phyloP scores from a whole-genome alignment of 1,140 invertebrate genomes.

The Cherax destructor region DNA sequence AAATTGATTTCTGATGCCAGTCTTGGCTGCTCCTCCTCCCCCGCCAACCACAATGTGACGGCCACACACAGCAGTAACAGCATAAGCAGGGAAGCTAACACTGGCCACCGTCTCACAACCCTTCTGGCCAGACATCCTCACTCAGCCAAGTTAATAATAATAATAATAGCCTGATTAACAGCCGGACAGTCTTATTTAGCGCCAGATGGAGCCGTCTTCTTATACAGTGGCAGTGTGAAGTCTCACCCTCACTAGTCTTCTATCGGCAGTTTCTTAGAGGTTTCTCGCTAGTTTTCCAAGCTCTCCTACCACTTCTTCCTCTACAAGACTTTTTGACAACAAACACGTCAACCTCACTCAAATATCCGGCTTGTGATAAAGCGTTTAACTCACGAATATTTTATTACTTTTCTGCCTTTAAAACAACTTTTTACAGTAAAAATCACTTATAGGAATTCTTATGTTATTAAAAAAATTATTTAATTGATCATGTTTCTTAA shows the following conservation, averaged over 20 bases:
- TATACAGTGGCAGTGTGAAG: no score
- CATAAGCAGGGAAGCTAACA: constrained; percentile 94
- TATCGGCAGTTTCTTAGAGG: no score
- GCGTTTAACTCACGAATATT: neutral
- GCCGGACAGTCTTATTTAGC: neutral
- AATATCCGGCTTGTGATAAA: neutral
- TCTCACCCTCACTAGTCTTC: no score
- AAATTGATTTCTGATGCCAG: constrained; percentile 96
- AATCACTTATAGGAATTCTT: no score
- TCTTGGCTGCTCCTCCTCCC: constrained; percentile 95
- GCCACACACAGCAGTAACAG: constrained; percentile 90
- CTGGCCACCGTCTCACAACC: constrained; percentile 74
- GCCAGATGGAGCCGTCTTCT: neutral
- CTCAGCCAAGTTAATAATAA: neutral
- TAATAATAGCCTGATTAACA: no score
- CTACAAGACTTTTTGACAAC: neutral
- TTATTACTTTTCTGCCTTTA: no score
- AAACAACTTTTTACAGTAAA: no score
- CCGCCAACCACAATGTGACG: constrained; percentile 95
- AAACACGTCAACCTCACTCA: neutral
- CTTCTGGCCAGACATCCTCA: neutral
- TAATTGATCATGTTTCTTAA: no score
- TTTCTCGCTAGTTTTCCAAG: no score
- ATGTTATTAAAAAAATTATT: no score
- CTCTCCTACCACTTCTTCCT: neutral